Percentiles rank a stretch among this genome's conserved stretches.
phyloP scores from a whole-genome alignment of 2,888 invertebrate species.

The Plagiodera versicolora region DNA sequence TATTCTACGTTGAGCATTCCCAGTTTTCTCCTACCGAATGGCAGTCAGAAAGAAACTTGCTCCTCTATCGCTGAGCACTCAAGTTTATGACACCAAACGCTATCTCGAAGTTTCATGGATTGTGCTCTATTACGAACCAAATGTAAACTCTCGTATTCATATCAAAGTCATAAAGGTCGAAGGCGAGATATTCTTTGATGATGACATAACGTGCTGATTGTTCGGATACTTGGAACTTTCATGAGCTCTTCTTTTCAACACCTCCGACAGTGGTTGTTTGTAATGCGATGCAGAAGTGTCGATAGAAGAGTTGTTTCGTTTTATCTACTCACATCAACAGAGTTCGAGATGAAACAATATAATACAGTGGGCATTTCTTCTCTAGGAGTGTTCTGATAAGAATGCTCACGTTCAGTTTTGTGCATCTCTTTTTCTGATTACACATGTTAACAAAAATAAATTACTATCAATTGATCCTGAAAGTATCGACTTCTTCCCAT shows the following conservation, averaged over 20 bases:
- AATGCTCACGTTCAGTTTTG: no score
- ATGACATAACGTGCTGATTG: constrained; percentile 9
- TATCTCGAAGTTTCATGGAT: background rate
- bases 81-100: constrained; percentile 35
- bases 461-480: no score
- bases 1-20: background rate
- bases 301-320: no score
- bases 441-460: no score
- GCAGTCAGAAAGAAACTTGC: background rate
- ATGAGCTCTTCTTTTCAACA: constrained; percentile 1
- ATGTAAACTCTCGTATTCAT: constrained; percentile 26
- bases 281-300: no score
- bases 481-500: no score
- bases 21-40: background rate
- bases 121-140: constrained; percentile 15
- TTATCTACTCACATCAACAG: no score
- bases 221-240: background rate
- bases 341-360: no score
- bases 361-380: no score
- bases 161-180: constrained; percentile 25
- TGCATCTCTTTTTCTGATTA: no score
- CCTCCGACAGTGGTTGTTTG: background rate
- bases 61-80: constrained; percentile 26
- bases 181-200: constrained; percentile 1
- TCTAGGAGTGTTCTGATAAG: no score